Conservation (phyloP, 2,113 vertebrate genomes). For the Cyanoderma ruficeps region DNA sequence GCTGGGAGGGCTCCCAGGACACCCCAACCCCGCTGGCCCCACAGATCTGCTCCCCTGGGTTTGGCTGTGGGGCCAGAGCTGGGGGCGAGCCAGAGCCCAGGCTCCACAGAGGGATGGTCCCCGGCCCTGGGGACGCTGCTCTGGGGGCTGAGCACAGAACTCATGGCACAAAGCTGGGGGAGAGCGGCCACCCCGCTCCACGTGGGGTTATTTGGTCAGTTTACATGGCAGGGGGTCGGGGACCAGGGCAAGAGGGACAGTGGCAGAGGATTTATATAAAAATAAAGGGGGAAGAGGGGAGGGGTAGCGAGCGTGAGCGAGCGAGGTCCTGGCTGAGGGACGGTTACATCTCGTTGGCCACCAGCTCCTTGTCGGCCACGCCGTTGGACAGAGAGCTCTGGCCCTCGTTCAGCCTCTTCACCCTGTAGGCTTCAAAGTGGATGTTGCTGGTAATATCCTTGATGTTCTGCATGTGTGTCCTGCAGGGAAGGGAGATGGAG, state of each 20-base stretch:
- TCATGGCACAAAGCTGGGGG: background rate
- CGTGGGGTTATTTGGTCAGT: conserved; percentile 67
- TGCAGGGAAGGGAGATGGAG: conserved; percentile 32
- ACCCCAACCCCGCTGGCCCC: background rate
- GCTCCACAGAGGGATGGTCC: background rate
- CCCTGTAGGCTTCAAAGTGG: conserved; percentile 96
- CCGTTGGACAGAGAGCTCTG: conserved; percentile 85
- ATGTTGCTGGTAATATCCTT: conserved; percentile 98
- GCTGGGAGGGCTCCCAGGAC: background rate
- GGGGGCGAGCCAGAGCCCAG: background rate
- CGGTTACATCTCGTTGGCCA: conserved; percentile 89
- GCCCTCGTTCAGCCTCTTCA: conserved; percentile 91
- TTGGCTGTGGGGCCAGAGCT: background rate
- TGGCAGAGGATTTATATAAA: conserved; percentile 59
- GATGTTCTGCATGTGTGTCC: conserved; percentile 99
- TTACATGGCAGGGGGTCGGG: conserved; percentile 8
- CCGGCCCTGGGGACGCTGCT: background rate
- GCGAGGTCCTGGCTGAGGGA: conserved; percentile 7
- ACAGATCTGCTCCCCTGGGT: background rate
- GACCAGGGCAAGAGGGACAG: background rate
- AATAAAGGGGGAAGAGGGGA: conserved; percentile 36
- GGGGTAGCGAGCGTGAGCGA: background rate
- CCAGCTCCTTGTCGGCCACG: conserved; percentile 78
- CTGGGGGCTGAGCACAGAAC: background rate
- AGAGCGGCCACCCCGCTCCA: background rate